phyloP scores from a whole-genome alignment of 2,888 invertebrate genomes.

The Gandaritis pyraliata region DNA sequence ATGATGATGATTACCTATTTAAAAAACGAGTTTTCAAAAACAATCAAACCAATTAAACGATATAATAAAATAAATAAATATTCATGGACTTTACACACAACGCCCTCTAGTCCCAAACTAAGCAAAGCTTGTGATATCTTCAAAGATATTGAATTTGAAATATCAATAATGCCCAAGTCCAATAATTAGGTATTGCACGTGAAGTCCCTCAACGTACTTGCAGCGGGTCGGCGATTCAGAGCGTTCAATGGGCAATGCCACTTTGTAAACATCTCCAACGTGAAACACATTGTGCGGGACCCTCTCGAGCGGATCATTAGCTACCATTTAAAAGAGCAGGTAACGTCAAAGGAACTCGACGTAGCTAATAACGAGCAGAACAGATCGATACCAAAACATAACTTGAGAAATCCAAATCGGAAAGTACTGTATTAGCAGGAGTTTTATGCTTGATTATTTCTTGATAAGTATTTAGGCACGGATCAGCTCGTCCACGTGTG shows the following conservation, averaged over 20 bases:
- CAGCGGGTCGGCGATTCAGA: slow-evolving; percentile 8
- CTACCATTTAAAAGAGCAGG: slow-evolving; percentile 16
- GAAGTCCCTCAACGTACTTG: slow-evolving; percentile 3
- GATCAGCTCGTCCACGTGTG: no score
- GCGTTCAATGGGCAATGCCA: slow-evolving; percentile 16
- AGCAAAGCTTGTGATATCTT: no score
- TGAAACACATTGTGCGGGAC: slow-evolving; percentile 11
- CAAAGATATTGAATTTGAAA: slow-evolving; percentile 4
- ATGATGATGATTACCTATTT: no score
- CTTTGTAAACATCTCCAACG: slow-evolving; percentile 14
- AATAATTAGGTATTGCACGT: background rate
- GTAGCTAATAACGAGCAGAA: slow-evolving; percentile 11
- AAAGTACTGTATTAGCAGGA: no score
- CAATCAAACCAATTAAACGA: no score
- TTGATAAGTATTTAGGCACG: no score
- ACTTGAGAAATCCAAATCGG: no score
- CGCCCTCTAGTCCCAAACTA: no score
- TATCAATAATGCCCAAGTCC: slow-evolving; percentile 8
- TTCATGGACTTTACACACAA: no score
- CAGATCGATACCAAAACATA: slow-evolving; percentile 1
- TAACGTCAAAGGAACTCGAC: slow-evolving; percentile 19
- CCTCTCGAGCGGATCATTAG: slow-evolving; percentile 2
- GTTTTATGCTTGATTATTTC: no score
- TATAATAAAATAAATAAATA: no score
- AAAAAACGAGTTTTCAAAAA: no score